Percentiles rank a stretch among this genome's conserved stretches.
These are phyloP conservation scores for Heteromurus nitidus DNA, from an alignment of 2,888 invertebrate species.

Conservation along the genomic window DNA sequence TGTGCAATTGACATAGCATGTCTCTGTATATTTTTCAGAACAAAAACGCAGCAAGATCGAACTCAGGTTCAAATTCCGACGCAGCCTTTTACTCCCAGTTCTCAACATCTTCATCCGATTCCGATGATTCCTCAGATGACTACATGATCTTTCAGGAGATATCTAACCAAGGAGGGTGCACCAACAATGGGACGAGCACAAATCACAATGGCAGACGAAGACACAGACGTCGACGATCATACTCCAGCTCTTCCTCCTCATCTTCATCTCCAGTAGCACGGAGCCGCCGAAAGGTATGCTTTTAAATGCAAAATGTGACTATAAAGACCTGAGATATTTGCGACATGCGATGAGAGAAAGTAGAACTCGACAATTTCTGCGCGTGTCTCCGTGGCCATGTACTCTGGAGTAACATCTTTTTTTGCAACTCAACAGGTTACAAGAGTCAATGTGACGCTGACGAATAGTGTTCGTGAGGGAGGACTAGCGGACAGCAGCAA, in stretches of 20 bases:
- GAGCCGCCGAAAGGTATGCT: constrained; percentile 67
- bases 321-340: not conserved
- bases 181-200: constrained; percentile 2
- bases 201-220: constrained; percentile 53
- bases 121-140: constrained; percentile 67
- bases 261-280: constrained; percentile 71
- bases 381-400: not conserved
- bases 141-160: constrained; percentile 68
- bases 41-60: constrained; percentile 65
- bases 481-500: not conserved
- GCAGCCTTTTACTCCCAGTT: constrained; percentile 71
- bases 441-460: constrained; percentile 43
- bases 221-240: constrained; percentile 66
- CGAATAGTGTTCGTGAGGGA: constrained; percentile 47
- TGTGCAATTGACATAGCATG: not conserved
- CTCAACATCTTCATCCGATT: constrained; percentile 72
- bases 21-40: constrained; percentile 21
- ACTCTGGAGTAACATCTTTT: not conserved
- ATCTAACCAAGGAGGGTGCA: constrained; percentile 56
- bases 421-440: constrained; percentile 36
- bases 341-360: not conserved
- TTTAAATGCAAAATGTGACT: not conserved
- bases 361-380: not conserved
- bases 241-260: constrained; percentile 70
- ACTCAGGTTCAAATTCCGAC: constrained; percentile 70